A percentile compares a stretch with the other conserved stretches of the same genome.
phyloP scores from a whole-genome alignment of 1,140 invertebrate genomes.

The Harlomillsia oculata region DNA sequence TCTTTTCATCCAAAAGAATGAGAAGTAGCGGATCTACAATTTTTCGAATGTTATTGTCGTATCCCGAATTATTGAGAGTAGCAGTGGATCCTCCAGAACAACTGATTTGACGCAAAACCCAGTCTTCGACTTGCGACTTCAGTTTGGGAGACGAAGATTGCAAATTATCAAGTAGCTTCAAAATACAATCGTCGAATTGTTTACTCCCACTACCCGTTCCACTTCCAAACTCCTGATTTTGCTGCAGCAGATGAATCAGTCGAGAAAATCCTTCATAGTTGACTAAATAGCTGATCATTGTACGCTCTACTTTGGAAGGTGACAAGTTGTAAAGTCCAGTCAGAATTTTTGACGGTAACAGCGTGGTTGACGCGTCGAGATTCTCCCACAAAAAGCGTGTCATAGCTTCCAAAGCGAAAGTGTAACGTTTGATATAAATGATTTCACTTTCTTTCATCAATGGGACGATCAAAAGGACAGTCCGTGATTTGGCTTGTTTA shows the following conservation, averaged over 20 bases:
- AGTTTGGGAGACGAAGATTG: slow-evolving; percentile 58
- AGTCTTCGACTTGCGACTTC: slow-evolving; percentile 60
- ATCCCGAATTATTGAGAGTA: background rate
- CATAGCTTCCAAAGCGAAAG: too few species aligned
- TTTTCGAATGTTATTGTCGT: slow-evolving; percentile 47
- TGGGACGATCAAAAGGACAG: too few species aligned
- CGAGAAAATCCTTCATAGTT: background rate
- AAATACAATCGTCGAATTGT: slow-evolving; percentile 53
- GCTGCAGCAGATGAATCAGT: background rate
- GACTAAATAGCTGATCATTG: background rate
- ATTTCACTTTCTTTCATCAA: too few species aligned
- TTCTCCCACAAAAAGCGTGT: too few species aligned
- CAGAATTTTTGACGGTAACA: background rate
- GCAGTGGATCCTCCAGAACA: background rate
- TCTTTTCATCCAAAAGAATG: slow-evolving; percentile 57
- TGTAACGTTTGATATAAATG: too few species aligned
- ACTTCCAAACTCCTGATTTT: background rate
- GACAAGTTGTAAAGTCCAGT: background rate
- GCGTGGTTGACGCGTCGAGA: too few species aligned
- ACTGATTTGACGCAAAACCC: slow-evolving; percentile 45
- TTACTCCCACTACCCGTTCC: too few species aligned
- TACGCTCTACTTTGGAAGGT: background rate
- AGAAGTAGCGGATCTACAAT: slow-evolving; percentile 68
- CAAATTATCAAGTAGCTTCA: slow-evolving; percentile 68
- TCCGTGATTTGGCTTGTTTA: too few species aligned